Evolutionary conservation across 2,797 vertebrate genomes (phyloP).

Genomic region (Melanogrammus aeglefinus): DNA sequence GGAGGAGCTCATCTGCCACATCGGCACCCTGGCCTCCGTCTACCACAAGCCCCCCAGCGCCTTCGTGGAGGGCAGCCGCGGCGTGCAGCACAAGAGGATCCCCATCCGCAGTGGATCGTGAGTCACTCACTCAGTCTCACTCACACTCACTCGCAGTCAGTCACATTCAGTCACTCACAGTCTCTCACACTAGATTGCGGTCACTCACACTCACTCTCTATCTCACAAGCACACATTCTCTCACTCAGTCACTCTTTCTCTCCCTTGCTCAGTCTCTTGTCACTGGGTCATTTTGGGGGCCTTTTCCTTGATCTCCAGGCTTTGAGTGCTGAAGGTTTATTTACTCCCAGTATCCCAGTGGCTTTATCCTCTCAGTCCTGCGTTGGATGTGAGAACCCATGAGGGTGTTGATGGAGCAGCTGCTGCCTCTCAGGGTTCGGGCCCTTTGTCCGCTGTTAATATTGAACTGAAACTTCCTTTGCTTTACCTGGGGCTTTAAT

Average conservation of each 20-base stretch:
- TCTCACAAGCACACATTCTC: too few species aligned
- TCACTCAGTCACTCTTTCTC: too few species aligned
- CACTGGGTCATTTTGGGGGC: too few species aligned
- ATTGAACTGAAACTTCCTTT: not conserved
- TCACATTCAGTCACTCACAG: too few species aligned
- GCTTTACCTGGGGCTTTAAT: not conserved
- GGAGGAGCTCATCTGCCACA: constrained; percentile 96
- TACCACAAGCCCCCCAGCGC: constrained; percentile 98
- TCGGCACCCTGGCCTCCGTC: constrained; percentile 91
- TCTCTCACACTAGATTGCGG: too few species aligned
- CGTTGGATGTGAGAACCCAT: constrained; percentile 10
- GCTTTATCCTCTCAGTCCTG: constrained; percentile 17
- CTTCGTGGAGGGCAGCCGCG: constrained; percentile 94
- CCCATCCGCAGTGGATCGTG: constrained; percentile 88
- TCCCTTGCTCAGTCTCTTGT: too few species aligned
- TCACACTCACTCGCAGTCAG: not conserved
- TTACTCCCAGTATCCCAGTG: constrained; percentile 12
- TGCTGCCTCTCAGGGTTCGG: constrained; percentile 19
- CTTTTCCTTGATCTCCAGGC: not conserved
- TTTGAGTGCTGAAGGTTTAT: constrained; percentile 21
- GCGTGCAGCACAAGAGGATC: constrained; percentile 90
- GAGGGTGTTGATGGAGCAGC: constrained; percentile 2
- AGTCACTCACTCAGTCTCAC: constrained; percentile 63
- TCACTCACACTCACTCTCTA: not conserved
- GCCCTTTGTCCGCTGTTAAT: not conserved